Conservation (phyloP, 2,888 invertebrate species). For the Protonemura montana region DNA sequence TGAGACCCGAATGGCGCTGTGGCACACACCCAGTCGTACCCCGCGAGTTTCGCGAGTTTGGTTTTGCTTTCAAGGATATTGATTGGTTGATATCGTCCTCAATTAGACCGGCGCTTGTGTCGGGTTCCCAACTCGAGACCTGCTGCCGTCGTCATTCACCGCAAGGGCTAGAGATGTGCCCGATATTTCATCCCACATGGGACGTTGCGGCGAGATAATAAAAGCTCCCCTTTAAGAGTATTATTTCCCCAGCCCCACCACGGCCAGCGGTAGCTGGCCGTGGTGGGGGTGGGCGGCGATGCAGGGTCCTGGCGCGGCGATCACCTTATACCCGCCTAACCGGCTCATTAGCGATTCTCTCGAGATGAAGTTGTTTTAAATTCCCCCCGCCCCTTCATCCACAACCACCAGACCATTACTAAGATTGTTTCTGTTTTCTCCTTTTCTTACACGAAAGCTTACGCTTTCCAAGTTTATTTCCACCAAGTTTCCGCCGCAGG, state of each 20-base stretch:
- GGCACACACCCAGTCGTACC: too few species aligned
- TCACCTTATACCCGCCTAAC: neutral
- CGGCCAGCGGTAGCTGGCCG: neutral
- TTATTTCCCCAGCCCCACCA: neutral
- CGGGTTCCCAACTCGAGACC: neutral
- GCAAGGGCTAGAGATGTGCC: neutral
- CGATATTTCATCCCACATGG: neutral
- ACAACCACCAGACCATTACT: too few species aligned
- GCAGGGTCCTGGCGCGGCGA: neutral
- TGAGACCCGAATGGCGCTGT: too few species aligned
- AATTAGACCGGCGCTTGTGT: too few species aligned
- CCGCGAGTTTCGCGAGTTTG: too few species aligned
- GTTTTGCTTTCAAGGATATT: too few species aligned
- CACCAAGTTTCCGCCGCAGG: neutral
- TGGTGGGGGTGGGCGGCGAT: neutral
- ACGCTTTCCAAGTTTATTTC: constrained; percentile 15
- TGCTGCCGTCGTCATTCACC: neutral
- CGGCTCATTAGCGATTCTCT: constrained; percentile 15
- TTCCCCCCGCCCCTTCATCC: neutral
- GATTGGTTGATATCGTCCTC: too few species aligned
- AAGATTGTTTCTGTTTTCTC: constrained; percentile 22
- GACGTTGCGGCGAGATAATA: neutral
- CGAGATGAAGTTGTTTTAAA: constrained; percentile 13
- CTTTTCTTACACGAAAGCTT: neutral
- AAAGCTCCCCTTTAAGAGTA: neutral